A percentile compares a stretch with the other conserved stretches of the same genome.
Conservation (phyloP, 1,140 invertebrate species). For the Onthophagus taurus region DNA sequence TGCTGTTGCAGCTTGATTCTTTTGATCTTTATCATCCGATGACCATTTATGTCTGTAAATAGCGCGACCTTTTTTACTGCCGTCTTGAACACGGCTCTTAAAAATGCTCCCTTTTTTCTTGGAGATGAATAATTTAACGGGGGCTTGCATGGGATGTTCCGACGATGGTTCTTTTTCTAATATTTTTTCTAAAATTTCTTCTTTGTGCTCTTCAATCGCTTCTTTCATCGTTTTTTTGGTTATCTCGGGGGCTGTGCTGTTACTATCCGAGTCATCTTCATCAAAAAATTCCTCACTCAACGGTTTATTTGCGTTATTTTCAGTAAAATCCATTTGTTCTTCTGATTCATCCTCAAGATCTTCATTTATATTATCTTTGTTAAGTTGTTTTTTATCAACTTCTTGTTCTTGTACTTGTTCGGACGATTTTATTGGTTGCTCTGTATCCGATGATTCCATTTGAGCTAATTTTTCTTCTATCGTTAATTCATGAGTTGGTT, state of each 20-base stretch:
- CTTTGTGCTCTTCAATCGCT: conserved; percentile 25
- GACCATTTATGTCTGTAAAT: conserved; percentile 84
- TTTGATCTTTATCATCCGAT: conserved; percentile 47
- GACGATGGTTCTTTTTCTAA: conserved; percentile 24
- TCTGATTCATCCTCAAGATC: background rate
- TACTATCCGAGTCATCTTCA: conserved; percentile 26
- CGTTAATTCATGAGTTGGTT: conserved; percentile 4
- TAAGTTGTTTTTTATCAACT: background rate
- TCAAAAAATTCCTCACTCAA: conserved; percentile 8
- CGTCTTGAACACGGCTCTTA: conserved; percentile 62
- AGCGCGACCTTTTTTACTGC: conserved; percentile 67
- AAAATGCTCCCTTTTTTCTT: conserved; percentile 84
- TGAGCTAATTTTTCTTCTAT: conserved; percentile 21
- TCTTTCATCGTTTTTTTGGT: conserved; percentile 7
- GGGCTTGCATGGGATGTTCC: conserved; percentile 24
- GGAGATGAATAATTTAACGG: conserved; percentile 55
- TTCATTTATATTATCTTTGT: background rate
- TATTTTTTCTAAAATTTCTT: conserved; percentile 29
- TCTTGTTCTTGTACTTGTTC: too few species aligned
- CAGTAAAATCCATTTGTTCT: background rate
- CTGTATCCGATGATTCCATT: too few species aligned
- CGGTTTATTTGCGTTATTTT: conserved; percentile 2
- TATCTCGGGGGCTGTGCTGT: conserved; percentile 23
- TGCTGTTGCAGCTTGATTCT: conserved; percentile 26
- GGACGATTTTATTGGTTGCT: too few species aligned